A percentile compares a stretch with the other conserved stretches of the same genome.
phyloP scores from a whole-genome alignment of 2,113 vertebrate genomes.

The Etheostoma spectabile region DNA sequence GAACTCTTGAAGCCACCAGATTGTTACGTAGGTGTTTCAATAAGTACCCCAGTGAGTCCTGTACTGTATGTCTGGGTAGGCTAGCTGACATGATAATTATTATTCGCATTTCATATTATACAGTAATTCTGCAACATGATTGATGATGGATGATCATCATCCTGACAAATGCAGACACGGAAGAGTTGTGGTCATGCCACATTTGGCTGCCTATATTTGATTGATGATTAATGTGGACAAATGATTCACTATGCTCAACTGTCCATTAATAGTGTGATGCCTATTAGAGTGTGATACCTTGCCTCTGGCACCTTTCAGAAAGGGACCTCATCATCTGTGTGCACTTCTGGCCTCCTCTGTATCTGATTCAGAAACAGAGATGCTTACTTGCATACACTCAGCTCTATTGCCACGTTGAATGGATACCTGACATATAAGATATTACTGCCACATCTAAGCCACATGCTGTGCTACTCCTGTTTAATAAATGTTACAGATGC shows the following conservation, averaged over 20 bases:
- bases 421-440: slow-evolving; percentile 21
- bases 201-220: slow-evolving; percentile 61
- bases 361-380: slow-evolving; percentile 25
- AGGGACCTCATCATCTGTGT: slow-evolving; percentile 37
- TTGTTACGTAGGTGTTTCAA: slow-evolving; percentile 7
- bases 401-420: not conserved
- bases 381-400: slow-evolving; percentile 6
- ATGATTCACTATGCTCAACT: slow-evolving; percentile 78
- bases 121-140: slow-evolving; percentile 46
- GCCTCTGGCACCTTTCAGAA: slow-evolving; percentile 65
- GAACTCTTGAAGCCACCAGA: not conserved
- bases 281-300: slow-evolving; percentile 65
- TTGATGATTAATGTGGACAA: slow-evolving; percentile 70
- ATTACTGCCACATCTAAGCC: slow-evolving; percentile 45
- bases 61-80: not conserved
- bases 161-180: slow-evolving; percentile 55
- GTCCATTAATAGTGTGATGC: slow-evolving; percentile 71
- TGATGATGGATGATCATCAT: slow-evolving; percentile 51
- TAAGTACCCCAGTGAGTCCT: not conserved
- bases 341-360: slow-evolving; percentile 8
- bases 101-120: slow-evolving; percentile 43
- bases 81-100: slow-evolving; percentile 49
- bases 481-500: slow-evolving; percentile 55
- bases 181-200: slow-evolving; percentile 57
- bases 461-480: slow-evolving; percentile 45